These are phyloP conservation scores for Catharus bicknelli DNA, from an alignment of 2,113 vertebrate genomes.

Conservation along the genomic window DNA sequence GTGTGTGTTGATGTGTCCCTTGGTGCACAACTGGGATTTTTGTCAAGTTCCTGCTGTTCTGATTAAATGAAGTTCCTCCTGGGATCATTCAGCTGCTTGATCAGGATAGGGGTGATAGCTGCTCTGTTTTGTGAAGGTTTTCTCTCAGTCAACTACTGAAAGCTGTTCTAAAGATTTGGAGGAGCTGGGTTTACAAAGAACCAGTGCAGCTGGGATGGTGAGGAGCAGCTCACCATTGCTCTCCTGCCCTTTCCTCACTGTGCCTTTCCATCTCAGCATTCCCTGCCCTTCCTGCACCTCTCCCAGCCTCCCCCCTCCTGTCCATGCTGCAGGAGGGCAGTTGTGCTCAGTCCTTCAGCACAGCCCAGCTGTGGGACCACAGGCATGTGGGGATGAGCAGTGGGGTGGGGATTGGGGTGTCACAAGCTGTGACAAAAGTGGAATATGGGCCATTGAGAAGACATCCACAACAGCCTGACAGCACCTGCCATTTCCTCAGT, in stretches of 20 bases:
- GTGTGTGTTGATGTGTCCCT: background rate
- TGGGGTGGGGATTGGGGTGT: background rate
- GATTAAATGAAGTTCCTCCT: background rate
- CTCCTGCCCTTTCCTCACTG: background rate
- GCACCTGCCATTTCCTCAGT: background rate
- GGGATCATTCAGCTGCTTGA: background rate
- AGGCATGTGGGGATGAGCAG: background rate
- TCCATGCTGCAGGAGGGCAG: background rate
- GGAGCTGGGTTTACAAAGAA: background rate
- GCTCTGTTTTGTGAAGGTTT: background rate
- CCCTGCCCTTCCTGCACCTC: background rate
- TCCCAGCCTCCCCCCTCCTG: fast-evolving
- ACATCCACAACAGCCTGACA: background rate
- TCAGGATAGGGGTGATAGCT: background rate
- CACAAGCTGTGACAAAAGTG: background rate
- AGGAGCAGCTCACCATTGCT: background rate
- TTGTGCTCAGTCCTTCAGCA: background rate
- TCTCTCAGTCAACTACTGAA: background rate
- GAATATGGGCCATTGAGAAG: background rate
- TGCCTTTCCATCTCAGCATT: background rate
- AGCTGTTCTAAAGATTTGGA: background rate
- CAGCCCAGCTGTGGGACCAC: background rate
- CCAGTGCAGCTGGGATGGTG: background rate
- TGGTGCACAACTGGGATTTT: background rate
- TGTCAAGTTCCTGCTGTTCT: background rate